Conservation (phyloP, 1,140 invertebrate species). For the Stratiolaelaps scimitus region DNA sequence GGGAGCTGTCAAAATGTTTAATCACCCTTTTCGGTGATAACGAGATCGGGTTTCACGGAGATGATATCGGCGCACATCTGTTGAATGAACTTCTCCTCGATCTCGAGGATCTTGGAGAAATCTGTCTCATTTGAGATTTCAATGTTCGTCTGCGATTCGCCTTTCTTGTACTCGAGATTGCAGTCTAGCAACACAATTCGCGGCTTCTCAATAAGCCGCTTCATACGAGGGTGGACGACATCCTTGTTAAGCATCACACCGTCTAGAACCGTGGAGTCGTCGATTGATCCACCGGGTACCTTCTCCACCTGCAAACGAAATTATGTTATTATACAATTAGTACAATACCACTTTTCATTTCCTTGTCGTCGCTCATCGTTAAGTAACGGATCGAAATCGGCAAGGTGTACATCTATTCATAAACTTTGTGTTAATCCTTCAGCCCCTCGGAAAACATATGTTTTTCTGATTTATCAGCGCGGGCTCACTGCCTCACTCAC, state of each 20-base stretch:
- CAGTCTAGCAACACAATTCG: constrained; percentile 90
- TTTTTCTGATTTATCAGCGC: too few species aligned
- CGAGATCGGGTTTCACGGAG: constrained; percentile 80
- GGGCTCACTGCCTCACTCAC: too few species aligned
- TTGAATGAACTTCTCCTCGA: constrained; percentile 90
- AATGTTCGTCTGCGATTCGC: constrained; percentile 92
- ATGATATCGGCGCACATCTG: constrained; percentile 89
- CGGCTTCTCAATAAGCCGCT: constrained; percentile 82
- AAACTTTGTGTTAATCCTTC: too few species aligned
- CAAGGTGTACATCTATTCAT: too few species aligned
- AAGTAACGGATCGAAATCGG: too few species aligned
- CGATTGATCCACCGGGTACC: constrained; percentile 86
- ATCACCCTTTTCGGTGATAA: constrained; percentile 97
- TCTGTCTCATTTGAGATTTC: constrained; percentile 91
- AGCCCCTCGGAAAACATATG: too few species aligned
- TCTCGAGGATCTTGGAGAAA: constrained; percentile 76
- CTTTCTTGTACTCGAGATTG: constrained; percentile 95
- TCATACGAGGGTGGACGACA: constrained; percentile 95
- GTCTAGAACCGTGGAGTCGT: constrained; percentile 82
- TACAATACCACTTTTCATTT: too few species aligned
- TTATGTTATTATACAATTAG: too few species aligned
- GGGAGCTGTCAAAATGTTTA: constrained; percentile 39
- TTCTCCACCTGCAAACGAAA: constrained; percentile 39
- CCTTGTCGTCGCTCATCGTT: too few species aligned
- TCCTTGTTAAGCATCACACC: constrained; percentile 99